Evolutionary conservation across 1,140 invertebrate species (phyloP).

Genomic region (Trypoxylus dichotomus): DNA sequence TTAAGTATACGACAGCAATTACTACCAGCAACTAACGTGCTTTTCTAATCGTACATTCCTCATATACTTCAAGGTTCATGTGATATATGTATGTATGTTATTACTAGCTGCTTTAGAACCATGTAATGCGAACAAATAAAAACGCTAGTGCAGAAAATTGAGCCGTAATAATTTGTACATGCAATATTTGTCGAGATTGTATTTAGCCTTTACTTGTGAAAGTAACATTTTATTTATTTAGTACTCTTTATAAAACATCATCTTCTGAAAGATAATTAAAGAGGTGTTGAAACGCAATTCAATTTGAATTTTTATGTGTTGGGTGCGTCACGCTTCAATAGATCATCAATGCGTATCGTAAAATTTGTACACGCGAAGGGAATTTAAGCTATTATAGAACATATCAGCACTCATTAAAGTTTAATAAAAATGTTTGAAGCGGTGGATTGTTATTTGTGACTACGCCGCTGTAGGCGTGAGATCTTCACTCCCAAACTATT

Average conservation of each 20-base stretch:
- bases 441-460: not conserved
- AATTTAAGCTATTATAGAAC: not conserved
- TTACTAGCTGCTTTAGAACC: not conserved
- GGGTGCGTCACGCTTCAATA: not conserved
- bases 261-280: not conserved
- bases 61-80: slow-evolving; percentile 17
- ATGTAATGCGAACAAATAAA: slow-evolving; percentile 16
- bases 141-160: not conserved
- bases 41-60: slow-evolving; percentile 16
- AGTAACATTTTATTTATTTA: not conserved
- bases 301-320: not conserved
- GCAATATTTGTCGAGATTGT: not conserved
- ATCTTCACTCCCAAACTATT: too few relatives aligned
- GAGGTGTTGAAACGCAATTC: not conserved
- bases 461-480: too few relatives aligned
- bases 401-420: not conserved
- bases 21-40: not conserved
- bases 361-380: not conserved
- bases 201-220: not conserved
- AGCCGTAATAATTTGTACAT: not conserved
- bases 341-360: not conserved
- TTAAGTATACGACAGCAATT: slow-evolving; percentile 6
- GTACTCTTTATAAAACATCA: not conserved
- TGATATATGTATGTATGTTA: not conserved
- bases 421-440: not conserved